These are phyloP conservation scores for Apamea epomidion DNA, from an alignment of 2,888 invertebrate genomes.

Conservation along the genomic window DNA sequence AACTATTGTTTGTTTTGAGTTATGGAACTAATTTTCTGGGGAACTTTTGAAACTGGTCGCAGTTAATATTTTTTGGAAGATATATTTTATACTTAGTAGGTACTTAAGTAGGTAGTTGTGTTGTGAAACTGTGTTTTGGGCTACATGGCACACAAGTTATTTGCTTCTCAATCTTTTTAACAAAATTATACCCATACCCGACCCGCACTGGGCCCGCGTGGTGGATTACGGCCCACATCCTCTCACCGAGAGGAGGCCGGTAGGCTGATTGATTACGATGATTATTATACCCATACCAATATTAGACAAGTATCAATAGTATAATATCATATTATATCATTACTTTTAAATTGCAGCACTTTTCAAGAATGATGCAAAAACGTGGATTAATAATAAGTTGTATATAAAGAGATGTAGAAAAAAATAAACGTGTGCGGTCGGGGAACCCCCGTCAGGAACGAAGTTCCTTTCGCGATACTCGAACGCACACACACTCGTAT, in stretches of 20 bases:
- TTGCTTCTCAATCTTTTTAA: background rate
- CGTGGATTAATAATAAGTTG: background rate
- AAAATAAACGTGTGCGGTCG: too few relatives aligned
- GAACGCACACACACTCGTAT: too few relatives aligned
- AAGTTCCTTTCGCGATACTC: too few relatives aligned
- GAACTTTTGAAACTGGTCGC: constrained; percentile 33
- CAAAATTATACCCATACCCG: background rate
- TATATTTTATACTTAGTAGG: constrained; percentile 1
- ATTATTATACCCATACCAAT: background rate
- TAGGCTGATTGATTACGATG: too few relatives aligned
- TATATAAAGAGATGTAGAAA: too few relatives aligned
- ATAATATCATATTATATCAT: too few relatives aligned
- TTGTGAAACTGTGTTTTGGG: background rate
- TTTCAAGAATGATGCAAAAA: background rate
- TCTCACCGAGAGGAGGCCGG: too few relatives aligned
- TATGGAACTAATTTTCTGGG: constrained; percentile 57
- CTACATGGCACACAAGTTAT: background rate
- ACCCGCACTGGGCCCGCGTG: too few relatives aligned
- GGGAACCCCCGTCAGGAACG: too few relatives aligned
- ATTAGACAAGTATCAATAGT: background rate
- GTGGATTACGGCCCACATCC: too few relatives aligned
- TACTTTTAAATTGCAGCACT: background rate
- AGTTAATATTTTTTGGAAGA: constrained; percentile 36
- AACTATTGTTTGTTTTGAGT: constrained; percentile 61
- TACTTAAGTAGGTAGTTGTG: background rate